Evolutionary conservation across 1,140 invertebrate species (phyloP).

Genomic region (Dendroctonus valens): DNA sequence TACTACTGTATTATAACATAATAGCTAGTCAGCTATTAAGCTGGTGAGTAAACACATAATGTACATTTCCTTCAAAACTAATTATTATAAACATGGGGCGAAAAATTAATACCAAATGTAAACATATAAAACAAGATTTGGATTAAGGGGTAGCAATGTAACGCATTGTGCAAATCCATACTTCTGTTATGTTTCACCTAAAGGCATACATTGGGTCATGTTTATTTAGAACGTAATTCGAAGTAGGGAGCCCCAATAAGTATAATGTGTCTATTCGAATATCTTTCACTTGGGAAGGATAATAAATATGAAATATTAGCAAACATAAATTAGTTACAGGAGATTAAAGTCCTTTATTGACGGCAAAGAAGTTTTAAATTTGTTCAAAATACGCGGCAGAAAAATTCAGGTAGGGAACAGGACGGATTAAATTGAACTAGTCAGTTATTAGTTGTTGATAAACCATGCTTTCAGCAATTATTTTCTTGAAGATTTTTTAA

Average conservation of each 20-base stretch:
- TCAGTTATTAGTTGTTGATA: too few relatives aligned
- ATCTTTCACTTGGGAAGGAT: slow-evolving; percentile 6
- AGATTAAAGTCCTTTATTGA: too few relatives aligned
- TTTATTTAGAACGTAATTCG: slow-evolving; percentile 21
- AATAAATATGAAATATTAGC: slow-evolving; percentile 29
- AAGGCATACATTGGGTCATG: slow-evolving; percentile 25
- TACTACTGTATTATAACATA: background rate
- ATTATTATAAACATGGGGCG: slow-evolving; percentile 29
- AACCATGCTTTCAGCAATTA: too few relatives aligned
- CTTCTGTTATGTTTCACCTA: slow-evolving; percentile 22
- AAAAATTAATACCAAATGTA: slow-evolving; percentile 31
- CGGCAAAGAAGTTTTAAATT: too few relatives aligned
- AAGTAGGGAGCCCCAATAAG: background rate
- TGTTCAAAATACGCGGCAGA: too few relatives aligned
- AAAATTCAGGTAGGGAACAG: too few relatives aligned
- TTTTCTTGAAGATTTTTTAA: too few relatives aligned
- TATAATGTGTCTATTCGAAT: slow-evolving; percentile 7
- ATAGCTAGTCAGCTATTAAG: background rate
- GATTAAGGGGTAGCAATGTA: slow-evolving; percentile 25
- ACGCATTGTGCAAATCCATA: slow-evolving; percentile 5
- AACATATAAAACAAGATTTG: slow-evolving; percentile 29
- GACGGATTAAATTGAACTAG: too few relatives aligned
- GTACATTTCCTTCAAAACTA: slow-evolving; percentile 25
- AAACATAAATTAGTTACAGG: slow-evolving; percentile 5
- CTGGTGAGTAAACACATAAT: slow-evolving; percentile 6